A percentile compares a stretch with the other conserved stretches of the same genome.
Evolutionary conservation across 2,797 vertebrate genomes (phyloP).

Genomic region (Lithobates pipiens): DNA sequence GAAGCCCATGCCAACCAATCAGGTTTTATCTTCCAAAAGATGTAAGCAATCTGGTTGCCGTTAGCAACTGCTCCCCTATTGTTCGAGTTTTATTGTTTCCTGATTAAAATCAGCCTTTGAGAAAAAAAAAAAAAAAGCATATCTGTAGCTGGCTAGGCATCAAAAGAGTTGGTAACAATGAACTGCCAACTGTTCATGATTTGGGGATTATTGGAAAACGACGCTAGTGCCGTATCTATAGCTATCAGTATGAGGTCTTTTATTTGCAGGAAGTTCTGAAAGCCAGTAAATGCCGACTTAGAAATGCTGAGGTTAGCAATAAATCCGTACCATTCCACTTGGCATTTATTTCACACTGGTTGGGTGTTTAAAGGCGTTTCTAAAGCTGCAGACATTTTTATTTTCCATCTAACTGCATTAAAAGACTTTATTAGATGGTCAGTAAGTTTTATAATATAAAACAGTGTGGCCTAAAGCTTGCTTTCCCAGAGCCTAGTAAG

Average conservation of each 20-base stretch:
- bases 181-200: not conserved
- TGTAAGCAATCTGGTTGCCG: not conserved
- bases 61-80: not conserved
- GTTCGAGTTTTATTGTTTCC: not conserved
- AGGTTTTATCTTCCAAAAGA: not conserved
- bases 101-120: too few relatives aligned
- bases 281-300: not conserved
- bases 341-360: not conserved
- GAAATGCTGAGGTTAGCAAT: not conserved
- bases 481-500: not conserved
- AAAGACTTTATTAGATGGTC: not conserved
- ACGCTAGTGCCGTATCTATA: not conserved
- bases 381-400: not conserved
- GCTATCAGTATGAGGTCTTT: constrained; percentile 1
- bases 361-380: not conserved
- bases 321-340: not conserved
- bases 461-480: not conserved
- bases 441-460: not conserved
- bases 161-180: not conserved
- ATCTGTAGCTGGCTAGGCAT: not conserved
- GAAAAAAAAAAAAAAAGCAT: too few relatives aligned
- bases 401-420: too few relatives aligned
- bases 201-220: not conserved
- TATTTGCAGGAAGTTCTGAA: not conserved
- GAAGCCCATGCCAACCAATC: not conserved